Evolutionary conservation across 1,140 invertebrate species (phyloP), one percentile per base, ranked within the genome.

Genomic region (Nylanderia fulva): DNA sequence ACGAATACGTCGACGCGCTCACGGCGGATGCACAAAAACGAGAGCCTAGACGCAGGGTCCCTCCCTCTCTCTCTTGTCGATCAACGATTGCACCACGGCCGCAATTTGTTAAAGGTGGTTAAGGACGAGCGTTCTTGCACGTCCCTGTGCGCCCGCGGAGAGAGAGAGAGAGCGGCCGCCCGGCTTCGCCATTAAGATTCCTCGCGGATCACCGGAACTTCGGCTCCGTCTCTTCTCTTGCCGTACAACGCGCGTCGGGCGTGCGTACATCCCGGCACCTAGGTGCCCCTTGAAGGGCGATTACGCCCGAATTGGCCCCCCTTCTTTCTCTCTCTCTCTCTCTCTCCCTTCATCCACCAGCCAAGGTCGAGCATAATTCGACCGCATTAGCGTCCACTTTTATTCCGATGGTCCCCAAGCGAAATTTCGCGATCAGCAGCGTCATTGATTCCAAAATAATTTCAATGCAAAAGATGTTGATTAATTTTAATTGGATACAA

Each of bases 41-140:
- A 85, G 75, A 89, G 79, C 71, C 85, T 86, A 86, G 88, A 89
- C 85, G 36, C 45, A 48, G 71, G 29, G 79, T 15, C 27, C 79
- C 27, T 29, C 21, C 5, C 36, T 7, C 86, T 39, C 79, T 66
- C 68, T 61, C 71, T 69, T 77, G 79, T 84, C 71, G 87, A 79
- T 89, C 87, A 86, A 89, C 88, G 88, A 89, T 87, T 89, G 85
- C 63, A 72, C 83, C 54, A 42, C 75, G 52, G 83, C 48, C 54
- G 89, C 88, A 90, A 90, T 90, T 90, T 90, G 89, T 90, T 87
- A 87, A 90, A 90, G 89, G 88, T 87, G 85, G 88, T 90, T 90
- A 90, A 90, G 89, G 83, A 90, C 54, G 86, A 89, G 83, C 64
- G 88, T 90, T 90, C 88, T 90, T 90, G 83, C 88, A 84, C 89